These are phyloP conservation scores for Selene dorsalis DNA, from an alignment of 2,797 vertebrate genomes.

Conservation along the genomic window DNA sequence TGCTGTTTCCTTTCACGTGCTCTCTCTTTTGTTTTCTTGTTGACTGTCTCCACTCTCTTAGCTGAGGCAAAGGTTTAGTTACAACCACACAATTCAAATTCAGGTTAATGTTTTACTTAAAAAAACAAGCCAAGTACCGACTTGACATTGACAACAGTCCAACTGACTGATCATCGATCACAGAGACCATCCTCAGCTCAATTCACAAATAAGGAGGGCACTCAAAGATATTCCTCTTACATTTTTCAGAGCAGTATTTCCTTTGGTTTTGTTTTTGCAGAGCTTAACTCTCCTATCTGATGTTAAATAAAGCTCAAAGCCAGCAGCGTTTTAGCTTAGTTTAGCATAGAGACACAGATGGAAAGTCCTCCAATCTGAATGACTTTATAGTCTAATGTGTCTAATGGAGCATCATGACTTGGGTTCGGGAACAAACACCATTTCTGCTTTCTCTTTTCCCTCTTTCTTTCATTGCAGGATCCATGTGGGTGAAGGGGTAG, in stretches of 20 bases:
- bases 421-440: not conserved
- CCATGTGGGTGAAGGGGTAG: not conserved
- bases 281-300: not conserved
- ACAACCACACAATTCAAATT: not conserved
- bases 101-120: too few relatives aligned
- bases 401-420: not conserved
- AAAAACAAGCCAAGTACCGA: too few relatives aligned
- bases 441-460: not conserved
- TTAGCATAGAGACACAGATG: not conserved
- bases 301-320: not conserved
- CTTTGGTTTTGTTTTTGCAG: not conserved
- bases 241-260: too few relatives aligned
- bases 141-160: too few relatives aligned
- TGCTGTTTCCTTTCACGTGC: too few relatives aligned
- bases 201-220: not conserved
- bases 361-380: not conserved
- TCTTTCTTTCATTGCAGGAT: conserved; percentile 15
- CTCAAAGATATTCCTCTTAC: too few relatives aligned
- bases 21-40: too few relatives aligned
- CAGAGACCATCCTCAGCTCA: not conserved
- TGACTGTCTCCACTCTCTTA: too few relatives aligned
- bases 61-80: too few relatives aligned
- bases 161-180: too few relatives aligned
- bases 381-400: not conserved
- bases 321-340: not conserved